Evolutionary conservation across 2,888 invertebrate genomes (phyloP).

Genomic region (Penaeus monodon): DNA sequence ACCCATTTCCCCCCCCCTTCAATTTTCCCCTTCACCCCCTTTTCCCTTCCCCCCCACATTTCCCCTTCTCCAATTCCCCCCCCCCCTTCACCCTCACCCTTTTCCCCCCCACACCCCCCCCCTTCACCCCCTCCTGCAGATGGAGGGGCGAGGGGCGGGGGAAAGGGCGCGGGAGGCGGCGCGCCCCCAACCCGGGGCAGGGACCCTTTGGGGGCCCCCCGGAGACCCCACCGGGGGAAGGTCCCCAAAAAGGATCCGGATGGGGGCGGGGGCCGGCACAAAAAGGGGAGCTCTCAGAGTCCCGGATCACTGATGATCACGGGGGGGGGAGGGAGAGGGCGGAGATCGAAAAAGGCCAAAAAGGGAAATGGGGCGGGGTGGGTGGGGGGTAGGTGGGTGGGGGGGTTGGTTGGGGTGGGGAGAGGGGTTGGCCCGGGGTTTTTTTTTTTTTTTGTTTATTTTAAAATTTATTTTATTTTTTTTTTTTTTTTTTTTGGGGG

Average conservation of each 20-base stretch:
- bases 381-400: too few species aligned
- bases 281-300: conserved; percentile 33
- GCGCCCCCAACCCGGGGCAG: not conserved
- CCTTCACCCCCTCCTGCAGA: not conserved
- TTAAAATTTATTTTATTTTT: too few species aligned
- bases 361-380: not conserved
- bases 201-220: conserved; percentile 24
- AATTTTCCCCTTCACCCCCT: too few species aligned
- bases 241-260: conserved; percentile 34
- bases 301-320: conserved; percentile 54
- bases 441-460: too few species aligned
- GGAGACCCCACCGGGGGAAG: conserved; percentile 42
- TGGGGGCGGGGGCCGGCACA: conserved; percentile 39
- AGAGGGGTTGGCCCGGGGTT: too few species aligned
- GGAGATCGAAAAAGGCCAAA: conserved; percentile 29
- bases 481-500: too few species aligned
- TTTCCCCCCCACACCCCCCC: too few species aligned
- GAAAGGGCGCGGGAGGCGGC: conserved; percentile 36
- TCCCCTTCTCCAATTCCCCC: too few species aligned
- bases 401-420: too few species aligned
- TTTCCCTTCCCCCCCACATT: too few species aligned
- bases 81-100: too few species aligned
- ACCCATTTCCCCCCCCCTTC: too few species aligned
- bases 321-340: conserved; percentile 28
- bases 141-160: conserved; percentile 44